These are phyloP conservation scores for Amiota minor DNA, from an alignment of 2,888 invertebrate species.

Conservation along the genomic window DNA sequence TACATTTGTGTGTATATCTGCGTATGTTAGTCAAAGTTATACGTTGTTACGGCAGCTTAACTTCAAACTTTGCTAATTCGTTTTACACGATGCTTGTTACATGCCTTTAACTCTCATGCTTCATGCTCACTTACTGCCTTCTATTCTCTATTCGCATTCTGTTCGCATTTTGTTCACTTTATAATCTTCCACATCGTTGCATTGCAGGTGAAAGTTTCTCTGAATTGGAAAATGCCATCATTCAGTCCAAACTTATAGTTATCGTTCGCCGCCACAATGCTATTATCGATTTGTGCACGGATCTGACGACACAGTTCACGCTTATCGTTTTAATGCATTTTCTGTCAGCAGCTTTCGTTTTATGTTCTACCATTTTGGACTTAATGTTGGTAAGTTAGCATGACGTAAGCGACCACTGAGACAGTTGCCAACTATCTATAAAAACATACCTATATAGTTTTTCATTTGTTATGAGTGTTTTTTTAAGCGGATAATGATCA, in stretches of 20 bases:
- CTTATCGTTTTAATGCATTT: constrained; percentile 71
- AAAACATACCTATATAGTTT: background rate
- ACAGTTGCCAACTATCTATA: no score
- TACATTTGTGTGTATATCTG: background rate
- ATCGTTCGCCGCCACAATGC: constrained; percentile 67
- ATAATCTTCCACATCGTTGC: constrained; percentile 12
- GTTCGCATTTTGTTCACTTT: background rate
- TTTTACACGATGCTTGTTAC: background rate
- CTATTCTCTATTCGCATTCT: background rate
- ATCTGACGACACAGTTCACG: constrained; percentile 63
- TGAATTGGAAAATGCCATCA: constrained; percentile 54
- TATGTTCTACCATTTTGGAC: constrained; percentile 70
- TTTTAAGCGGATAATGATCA: constrained; percentile 1
- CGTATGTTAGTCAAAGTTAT: background rate
- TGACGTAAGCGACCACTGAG: no score
- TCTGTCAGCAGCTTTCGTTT: constrained; percentile 69
- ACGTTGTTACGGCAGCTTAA: constrained; percentile 7
- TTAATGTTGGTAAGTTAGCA: constrained; percentile 66
- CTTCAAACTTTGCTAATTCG: constrained; percentile 13
- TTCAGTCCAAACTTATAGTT: constrained; percentile 51
- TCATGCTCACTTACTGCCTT: background rate
- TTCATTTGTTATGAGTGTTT: constrained; percentile 1
- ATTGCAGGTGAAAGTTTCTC: constrained; percentile 49
- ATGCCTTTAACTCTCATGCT: background rate
- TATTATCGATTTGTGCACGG: constrained; percentile 70